Percentiles rank a stretch among this genome's conserved stretches.
phyloP scores from a whole-genome alignment of 2,888 invertebrate genomes.

The Epinotia ramella region DNA sequence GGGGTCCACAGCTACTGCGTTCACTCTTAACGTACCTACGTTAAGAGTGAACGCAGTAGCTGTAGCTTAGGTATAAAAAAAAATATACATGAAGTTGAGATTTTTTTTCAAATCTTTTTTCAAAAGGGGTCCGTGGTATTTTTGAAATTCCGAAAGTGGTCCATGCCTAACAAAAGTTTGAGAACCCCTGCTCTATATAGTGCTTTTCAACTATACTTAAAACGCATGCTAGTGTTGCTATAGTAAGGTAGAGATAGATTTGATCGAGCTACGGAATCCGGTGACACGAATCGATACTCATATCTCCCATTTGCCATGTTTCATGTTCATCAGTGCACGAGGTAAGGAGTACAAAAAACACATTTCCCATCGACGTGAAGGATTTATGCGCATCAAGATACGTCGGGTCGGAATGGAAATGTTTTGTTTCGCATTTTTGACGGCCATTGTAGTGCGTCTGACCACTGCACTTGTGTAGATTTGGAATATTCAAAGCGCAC shows the following conservation, averaged over 20 bases:
- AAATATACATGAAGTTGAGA: no score
- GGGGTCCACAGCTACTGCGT: no score
- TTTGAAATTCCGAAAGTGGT: no score
- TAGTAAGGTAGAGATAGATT: background rate
- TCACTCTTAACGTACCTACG: no score
- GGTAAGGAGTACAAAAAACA: slow-evolving; percentile 38
- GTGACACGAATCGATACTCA: background rate
- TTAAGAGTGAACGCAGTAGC: no score
- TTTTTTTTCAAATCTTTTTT: no score
- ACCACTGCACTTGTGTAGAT: slow-evolving; percentile 7
- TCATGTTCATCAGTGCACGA: slow-evolving; percentile 22
- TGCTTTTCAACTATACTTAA: no score
- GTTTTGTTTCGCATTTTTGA: slow-evolving; percentile 35
- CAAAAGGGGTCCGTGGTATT: no score
- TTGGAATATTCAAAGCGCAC: background rate
- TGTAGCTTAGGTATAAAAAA: no score
- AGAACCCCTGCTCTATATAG: no score
- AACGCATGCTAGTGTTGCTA: background rate
- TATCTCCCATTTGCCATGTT: slow-evolving; percentile 4
- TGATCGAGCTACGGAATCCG: slow-evolving; percentile 2
- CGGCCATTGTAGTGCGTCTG: slow-evolving; percentile 22
- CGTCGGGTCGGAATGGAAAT: slow-evolving; percentile 29
- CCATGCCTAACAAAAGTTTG: no score
- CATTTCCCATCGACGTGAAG: slow-evolving; percentile 35
- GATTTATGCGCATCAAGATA: slow-evolving; percentile 42